phyloP scores from a whole-genome alignment of 2,888 invertebrate species.

The Meliscaeva auricollis region DNA sequence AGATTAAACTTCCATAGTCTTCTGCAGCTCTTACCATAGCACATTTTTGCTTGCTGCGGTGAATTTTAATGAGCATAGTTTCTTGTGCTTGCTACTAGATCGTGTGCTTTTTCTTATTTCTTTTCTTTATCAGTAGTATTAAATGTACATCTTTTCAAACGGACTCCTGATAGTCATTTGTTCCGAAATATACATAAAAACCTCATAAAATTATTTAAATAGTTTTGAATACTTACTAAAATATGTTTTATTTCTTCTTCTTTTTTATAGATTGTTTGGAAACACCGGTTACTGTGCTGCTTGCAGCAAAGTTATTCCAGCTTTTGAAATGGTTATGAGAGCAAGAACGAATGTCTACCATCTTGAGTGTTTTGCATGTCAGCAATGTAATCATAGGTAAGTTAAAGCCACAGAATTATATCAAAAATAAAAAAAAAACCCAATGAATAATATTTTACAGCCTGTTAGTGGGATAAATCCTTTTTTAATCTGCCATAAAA shows the following conservation, averaged over 20 bases:
- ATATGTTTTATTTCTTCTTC: neutral
- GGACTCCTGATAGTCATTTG: no score
- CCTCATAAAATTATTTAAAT: neutral
- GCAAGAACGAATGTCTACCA: constrained; percentile 98
- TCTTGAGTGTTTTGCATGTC: constrained; percentile 98
- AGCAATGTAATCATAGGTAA: constrained; percentile 99
- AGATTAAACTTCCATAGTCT: no score
- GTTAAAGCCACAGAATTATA: constrained; percentile 77
- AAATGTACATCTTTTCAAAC: no score
- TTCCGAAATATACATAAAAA: neutral
- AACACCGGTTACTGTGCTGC: constrained; percentile 98
- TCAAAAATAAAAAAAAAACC: constrained; percentile 1
- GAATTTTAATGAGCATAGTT: no score
- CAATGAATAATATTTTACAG: constrained; percentile 60
- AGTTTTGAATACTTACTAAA: neutral
- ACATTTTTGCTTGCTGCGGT: no score
- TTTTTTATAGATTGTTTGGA: constrained; percentile 91
- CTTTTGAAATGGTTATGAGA: constrained; percentile 99
- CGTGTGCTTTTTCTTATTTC: no score
- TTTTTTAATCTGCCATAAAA: constrained; percentile 80
- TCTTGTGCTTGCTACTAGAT: no score
- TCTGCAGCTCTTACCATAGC: no score
- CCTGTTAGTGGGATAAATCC: constrained; percentile 78
- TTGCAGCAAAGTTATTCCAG: constrained; percentile 98
- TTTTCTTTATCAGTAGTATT: no score